phyloP scores from a whole-genome alignment of 2,113 vertebrate species.

The Carassius gibelio region DNA sequence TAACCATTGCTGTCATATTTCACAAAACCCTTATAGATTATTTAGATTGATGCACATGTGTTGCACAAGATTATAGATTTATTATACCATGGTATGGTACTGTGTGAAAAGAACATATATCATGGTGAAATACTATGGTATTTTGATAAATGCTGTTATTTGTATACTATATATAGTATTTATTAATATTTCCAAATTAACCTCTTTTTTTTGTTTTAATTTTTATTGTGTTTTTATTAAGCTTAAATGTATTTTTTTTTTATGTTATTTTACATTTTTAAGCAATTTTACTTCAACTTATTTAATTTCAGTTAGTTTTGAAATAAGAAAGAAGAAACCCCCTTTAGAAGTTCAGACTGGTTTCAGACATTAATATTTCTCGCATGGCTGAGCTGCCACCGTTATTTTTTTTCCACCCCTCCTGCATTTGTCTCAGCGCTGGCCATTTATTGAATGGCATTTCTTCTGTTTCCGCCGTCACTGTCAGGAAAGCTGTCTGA shows the following conservation, averaged over 20 bases:
- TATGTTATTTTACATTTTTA: too few species aligned
- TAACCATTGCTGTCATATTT: background rate
- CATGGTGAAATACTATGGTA: too few species aligned
- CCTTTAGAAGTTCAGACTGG: background rate
- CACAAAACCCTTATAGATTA: background rate
- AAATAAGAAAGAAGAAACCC: background rate
- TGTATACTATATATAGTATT: background rate
- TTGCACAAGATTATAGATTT: background rate
- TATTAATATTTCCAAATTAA: too few species aligned
- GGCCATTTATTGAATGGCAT: constrained; percentile 38
- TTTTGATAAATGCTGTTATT: background rate
- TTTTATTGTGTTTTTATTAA: background rate
- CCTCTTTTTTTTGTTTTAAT: background rate
- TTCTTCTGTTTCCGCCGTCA: constrained; percentile 42
- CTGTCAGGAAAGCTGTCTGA: constrained; percentile 51
- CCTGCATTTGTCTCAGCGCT: constrained; percentile 14
- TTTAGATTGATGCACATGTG: background rate
- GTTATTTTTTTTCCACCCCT: background rate
- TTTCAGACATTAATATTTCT: constrained; percentile 27
- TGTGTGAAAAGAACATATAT: background rate
- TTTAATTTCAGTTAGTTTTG: too few species aligned
- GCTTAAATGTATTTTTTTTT: too few species aligned
- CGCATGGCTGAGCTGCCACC: constrained; percentile 7
- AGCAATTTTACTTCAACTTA: background rate
- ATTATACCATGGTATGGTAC: background rate